Evolutionary conservation across 1,140 invertebrate genomes (phyloP).

Genomic region (Aethina tumida): DNA sequence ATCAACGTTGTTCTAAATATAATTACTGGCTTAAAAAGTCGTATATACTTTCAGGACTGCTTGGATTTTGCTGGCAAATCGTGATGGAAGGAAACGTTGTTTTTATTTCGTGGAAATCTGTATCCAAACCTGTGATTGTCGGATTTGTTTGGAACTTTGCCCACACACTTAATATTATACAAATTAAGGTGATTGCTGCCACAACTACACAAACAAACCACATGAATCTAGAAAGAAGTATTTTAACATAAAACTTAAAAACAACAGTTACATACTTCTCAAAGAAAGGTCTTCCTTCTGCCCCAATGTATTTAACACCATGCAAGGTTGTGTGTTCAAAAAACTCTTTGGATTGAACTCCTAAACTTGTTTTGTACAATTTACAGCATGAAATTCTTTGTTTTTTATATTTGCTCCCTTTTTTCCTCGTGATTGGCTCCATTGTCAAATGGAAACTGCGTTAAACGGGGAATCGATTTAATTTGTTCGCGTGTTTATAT

Average conservation of each 20-base stretch:
- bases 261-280: constrained; percentile 47
- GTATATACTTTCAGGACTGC: constrained; percentile 37
- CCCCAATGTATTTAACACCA: constrained; percentile 59
- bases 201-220: constrained; percentile 61
- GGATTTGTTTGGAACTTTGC: constrained; percentile 71
- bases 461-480: too few relatives aligned
- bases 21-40: too few relatives aligned
- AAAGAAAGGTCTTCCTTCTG: constrained; percentile 52
- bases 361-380: constrained; percentile 42
- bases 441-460: too few relatives aligned
- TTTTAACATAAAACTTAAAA: too few relatives aligned
- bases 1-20: too few relatives aligned
- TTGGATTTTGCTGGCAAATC: constrained; percentile 42
- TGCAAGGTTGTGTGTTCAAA: constrained; percentile 61
- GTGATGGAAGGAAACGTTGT: constrained; percentile 59
- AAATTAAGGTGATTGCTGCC: constrained; percentile 52
- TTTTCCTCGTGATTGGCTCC: too few relatives aligned
- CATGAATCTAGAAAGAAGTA: constrained; percentile 48
- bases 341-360: constrained; percentile 55
- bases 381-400: too few relatives aligned
- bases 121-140: constrained; percentile 63
- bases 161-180: constrained; percentile 63
- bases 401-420: too few relatives aligned
- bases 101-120: constrained; percentile 65
- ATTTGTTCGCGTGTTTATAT: too few relatives aligned